Base-by-base conservation (phyloP, 35 echinoderm and acorn worm genomes). In the Nesometra sesokonis region DNA sequence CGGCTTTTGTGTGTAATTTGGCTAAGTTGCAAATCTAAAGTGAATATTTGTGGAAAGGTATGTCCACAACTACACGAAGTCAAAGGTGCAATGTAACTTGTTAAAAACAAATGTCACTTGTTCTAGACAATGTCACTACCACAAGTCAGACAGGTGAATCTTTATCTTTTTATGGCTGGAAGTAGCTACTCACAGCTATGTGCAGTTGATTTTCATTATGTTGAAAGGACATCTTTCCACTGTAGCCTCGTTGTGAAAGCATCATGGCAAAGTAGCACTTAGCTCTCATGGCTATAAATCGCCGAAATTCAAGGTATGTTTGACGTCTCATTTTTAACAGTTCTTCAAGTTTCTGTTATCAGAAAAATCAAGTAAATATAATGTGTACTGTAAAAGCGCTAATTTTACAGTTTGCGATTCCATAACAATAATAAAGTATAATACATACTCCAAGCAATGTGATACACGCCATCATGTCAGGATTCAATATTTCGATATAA, bases 171-270 rank as follows among this genome's bases (percentile, higher is more conserved):
- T 67, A 9, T 27, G 23, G 8, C 8, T 67, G 52, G 15, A 43
- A 67, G 39, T 13, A 84, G 8, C 35, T 1, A 87, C 93, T 94
- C 92, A 99, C 96, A 85, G 80, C 84, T 15, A 99, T 36, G 2
- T 87, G 81, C 47, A 99, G 88, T 27, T 90, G 88, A 36, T 88
- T 84, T 13, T 90, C 88, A 46, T 84, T 89, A 57, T 99, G 96
- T 29, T 92, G 78, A 81, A 99, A 99, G 29, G 86, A 94, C 35
- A 99, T 91, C 90, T 92, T 94, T 76, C 96, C 96, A 77, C 82
- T 83, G 82, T 94, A 99, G 85, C 93, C 93, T 77, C 96, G 78
- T n/a, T 91, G 90, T 0, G 93, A 94, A 23, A 99, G 88, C 85
- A 90, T 94, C 85, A 91, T 77, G 32, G 91, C 89, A 85, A 99